phyloP scores from a whole-genome alignment of 2,888 invertebrate genomes.

The Leptothorax acervorum region DNA sequence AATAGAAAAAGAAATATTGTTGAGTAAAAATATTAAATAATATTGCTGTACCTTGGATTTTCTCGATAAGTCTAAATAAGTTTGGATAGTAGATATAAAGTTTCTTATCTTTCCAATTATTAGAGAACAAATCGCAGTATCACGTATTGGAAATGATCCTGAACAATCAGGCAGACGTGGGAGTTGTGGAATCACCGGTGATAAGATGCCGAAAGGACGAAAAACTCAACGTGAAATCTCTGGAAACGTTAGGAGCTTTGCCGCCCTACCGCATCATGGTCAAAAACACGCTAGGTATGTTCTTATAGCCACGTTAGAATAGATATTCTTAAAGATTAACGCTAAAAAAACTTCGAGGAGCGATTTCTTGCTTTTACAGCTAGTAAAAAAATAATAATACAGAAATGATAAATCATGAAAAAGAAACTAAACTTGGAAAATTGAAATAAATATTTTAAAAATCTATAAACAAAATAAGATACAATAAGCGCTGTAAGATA shows the following conservation, averaged over 20 bases:
- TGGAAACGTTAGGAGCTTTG: slow-evolving; percentile 87
- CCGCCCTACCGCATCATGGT: slow-evolving; percentile 90
- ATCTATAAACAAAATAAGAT: too few species aligned
- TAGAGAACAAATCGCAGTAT: slow-evolving; percentile 80
- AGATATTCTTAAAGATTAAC: background rate
- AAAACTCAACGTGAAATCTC: too few species aligned
- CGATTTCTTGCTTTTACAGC: background rate
- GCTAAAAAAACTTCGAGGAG: background rate
- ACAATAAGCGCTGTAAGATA: too few species aligned
- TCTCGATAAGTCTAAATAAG: background rate
- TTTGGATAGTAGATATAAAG: background rate
- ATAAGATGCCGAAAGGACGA: slow-evolving; percentile 66
- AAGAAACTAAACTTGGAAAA: too few species aligned
- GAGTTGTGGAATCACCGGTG: slow-evolving; percentile 80
- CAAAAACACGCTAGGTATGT: slow-evolving; percentile 88
- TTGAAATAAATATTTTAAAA: too few species aligned
- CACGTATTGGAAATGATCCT: slow-evolving; percentile 81
- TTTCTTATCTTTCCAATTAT: background rate
- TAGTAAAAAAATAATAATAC: background rate
- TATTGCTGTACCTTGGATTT: background rate
- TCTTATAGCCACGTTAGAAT: background rate
- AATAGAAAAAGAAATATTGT: background rate
- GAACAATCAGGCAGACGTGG: slow-evolving; percentile 79
- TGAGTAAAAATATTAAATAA: background rate
- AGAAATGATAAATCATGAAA: too few species aligned